Evolutionary conservation across 2,888 invertebrate species (phyloP).

Genomic region (Cyclophora punctaria): DNA sequence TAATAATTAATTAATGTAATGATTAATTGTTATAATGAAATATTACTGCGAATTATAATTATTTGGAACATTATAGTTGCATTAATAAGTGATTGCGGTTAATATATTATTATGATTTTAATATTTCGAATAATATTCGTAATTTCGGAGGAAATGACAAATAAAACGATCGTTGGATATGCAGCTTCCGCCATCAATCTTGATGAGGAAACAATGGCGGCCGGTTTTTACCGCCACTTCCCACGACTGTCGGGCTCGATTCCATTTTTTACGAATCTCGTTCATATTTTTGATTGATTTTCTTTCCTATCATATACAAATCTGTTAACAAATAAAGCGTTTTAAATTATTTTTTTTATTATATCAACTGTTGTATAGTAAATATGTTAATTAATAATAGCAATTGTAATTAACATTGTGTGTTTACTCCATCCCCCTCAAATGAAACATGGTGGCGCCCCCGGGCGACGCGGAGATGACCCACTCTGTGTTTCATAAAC

Average conservation of each 20-base stretch:
- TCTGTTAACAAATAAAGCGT: too few relatives aligned
- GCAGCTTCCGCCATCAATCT: constrained; percentile 65
- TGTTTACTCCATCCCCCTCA: too few relatives aligned
- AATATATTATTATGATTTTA: constrained; percentile 23
- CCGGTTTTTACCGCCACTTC: constrained; percentile 31
- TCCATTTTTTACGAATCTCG: constrained; percentile 10
- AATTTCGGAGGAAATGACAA: constrained; percentile 55
- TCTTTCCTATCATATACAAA: too few relatives aligned
- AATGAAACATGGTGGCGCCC: constrained; percentile 15
- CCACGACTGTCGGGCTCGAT: constrained; percentile 29
- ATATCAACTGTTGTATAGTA: too few relatives aligned
- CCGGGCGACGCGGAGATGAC: constrained; percentile 29
- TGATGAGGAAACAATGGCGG: constrained; percentile 43
- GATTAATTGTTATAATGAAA: constrained; percentile 42
- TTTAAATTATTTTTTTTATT: too few relatives aligned
- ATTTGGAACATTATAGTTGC: constrained; percentile 39
- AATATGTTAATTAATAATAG: too few relatives aligned
- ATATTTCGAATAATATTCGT: constrained; percentile 36
- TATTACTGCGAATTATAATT: constrained; percentile 26
- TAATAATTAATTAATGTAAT: constrained; percentile 45
- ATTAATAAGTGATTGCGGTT: constrained; percentile 34
- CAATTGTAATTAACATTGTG: too few relatives aligned
- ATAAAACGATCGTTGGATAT: constrained; percentile 47
- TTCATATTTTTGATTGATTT: too few relatives aligned
- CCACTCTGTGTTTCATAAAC: constrained; percentile 17